phyloP scores from a whole-genome alignment of 1,140 invertebrate species.

The Portunus trituberculatus region DNA sequence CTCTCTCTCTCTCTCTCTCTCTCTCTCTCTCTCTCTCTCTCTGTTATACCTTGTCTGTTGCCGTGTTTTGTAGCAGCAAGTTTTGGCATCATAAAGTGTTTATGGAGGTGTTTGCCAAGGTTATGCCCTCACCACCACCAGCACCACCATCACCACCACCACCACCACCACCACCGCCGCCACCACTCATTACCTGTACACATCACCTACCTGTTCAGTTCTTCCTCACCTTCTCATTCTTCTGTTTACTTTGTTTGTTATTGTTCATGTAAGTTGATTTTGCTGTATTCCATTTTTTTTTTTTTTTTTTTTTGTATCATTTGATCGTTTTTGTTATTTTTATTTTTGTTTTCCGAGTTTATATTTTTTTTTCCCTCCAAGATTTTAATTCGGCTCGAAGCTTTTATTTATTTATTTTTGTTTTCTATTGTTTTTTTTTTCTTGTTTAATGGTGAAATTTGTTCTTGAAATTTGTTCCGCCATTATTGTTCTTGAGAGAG shows the following conservation, averaged over 20 bases:
- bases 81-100: neutral
- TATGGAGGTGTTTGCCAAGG: neutral
- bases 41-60: too few species aligned
- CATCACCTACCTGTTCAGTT: too few species aligned
- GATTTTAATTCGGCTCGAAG: too few species aligned
- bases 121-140: neutral
- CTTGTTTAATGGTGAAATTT: too few species aligned
- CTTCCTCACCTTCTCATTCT: too few species aligned
- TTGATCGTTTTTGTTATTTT: neutral
- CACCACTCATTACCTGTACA: neutral
- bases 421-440: neutral
- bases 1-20: neutral
- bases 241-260: too few species aligned
- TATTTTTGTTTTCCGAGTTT: neutral
- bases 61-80: neutral
- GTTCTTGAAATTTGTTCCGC: too few species aligned
- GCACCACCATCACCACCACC: neutral
- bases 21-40: neutral
- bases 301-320: too few species aligned
- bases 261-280: too few species aligned
- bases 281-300: too few species aligned
- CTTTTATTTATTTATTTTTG: neutral
- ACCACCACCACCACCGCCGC: neutral
- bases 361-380: neutral
- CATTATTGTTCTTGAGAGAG: too few species aligned